Conservation (phyloP, 64 coral and sea anemone species). For the Actinia equina region DNA sequence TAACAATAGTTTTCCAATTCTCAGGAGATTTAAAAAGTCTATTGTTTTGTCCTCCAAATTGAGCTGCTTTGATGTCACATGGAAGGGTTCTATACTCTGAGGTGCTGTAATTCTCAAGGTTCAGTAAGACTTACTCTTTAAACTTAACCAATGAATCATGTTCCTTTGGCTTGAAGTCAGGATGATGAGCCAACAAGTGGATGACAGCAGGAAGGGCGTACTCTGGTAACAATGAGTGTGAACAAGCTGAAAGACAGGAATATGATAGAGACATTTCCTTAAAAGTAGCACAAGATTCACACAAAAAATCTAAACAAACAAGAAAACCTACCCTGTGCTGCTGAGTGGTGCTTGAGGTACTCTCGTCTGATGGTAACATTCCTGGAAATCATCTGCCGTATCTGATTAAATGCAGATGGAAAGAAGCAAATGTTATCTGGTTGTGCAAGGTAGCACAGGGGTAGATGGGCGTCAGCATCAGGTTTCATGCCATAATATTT, state of each 20-base stretch:
- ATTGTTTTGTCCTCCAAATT: no score
- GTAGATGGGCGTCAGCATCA: no score
- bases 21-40: no score
- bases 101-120: not conserved
- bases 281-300: not conserved
- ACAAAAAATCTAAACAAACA: not conserved
- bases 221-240: constrained; percentile 80
- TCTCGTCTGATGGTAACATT: constrained; percentile 62
- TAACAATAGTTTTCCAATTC: no score
- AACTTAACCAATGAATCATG: constrained; percentile 53
- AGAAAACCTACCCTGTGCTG: constrained; percentile 29
- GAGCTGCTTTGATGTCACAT: no score
- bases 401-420: not conserved
- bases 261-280: not conserved
- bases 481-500: no score
- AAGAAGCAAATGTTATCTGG: not conserved
- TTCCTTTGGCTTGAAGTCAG: constrained; percentile 60
- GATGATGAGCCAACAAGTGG: constrained; percentile 86
- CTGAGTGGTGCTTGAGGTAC: constrained; percentile 62
- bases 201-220: constrained; percentile 88
- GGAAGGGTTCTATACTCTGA: not conserved
- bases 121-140: constrained; percentile 66
- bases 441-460: not conserved
- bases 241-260: constrained; percentile 32
- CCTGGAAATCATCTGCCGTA: constrained; percentile 64